Conservation (phyloP, 2,113 vertebrate species). For the Synchiropus splendidus region DNA sequence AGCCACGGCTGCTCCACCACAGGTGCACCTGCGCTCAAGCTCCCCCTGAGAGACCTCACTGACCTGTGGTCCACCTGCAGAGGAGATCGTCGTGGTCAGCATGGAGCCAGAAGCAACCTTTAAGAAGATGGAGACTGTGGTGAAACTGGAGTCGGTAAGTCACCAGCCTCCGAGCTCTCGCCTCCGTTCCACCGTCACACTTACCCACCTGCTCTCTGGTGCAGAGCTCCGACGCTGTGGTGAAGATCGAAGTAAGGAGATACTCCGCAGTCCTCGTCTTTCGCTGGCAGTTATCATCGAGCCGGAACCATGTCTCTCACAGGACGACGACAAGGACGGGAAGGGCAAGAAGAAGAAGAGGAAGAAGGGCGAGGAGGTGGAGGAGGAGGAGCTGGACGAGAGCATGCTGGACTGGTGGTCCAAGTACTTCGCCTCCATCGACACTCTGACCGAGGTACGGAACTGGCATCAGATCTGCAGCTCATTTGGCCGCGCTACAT, state of each 20-base stretch:
- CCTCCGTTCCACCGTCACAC: too few relatives aligned
- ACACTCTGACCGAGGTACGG: conserved; percentile 87
- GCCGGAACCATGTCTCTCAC: not conserved
- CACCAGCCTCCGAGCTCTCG: too few relatives aligned
- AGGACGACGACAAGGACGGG: conserved; percentile 69
- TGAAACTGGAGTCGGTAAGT: conserved; percentile 90
- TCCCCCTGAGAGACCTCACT: too few relatives aligned
- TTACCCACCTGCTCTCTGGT: not conserved
- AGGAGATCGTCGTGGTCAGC: conserved; percentile 70
- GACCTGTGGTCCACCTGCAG: conserved; percentile 25
- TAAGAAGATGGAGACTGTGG: conserved; percentile 94
- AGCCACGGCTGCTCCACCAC: conserved; percentile 68
- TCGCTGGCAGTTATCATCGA: not conserved
- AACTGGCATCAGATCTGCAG: too few relatives aligned
- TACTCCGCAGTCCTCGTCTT: not conserved
- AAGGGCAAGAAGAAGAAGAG: conserved; percentile 80
- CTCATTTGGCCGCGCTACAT: too few relatives aligned
- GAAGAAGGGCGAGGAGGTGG: conserved; percentile 71
- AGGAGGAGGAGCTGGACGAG: conserved; percentile 88
- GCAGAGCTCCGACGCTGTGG: conserved; percentile 52
- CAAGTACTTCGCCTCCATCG: conserved; percentile 94
- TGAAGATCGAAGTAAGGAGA: conserved; percentile 53
- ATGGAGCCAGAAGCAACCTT: conserved; percentile 76
- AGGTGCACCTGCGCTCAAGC: conserved; percentile 51
- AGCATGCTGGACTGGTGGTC: conserved; percentile 99